phyloP scores from a whole-genome alignment of 1,140 invertebrate species.

The Colletes latitarsis region DNA sequence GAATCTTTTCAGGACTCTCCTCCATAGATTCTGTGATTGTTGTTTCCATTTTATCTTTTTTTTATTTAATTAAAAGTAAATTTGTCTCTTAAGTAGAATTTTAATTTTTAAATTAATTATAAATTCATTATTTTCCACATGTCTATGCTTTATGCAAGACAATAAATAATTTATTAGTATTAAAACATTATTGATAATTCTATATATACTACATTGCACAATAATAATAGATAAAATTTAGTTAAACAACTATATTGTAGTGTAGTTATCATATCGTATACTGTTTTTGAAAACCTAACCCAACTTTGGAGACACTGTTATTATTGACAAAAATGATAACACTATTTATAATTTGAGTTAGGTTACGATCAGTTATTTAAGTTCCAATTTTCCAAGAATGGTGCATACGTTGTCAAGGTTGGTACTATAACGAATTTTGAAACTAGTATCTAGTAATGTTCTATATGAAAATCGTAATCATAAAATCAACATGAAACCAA shows the following conservation, averaged over 20 bases:
- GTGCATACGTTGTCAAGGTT: not conserved
- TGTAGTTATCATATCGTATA: not conserved
- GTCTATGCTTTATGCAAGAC: not conserved
- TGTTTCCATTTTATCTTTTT: constrained; percentile 64
- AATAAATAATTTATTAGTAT: not conserved
- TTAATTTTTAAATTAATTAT: not conserved
- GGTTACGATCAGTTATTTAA: not conserved
- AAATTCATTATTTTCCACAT: not conserved
- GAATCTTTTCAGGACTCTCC: constrained; percentile 65
- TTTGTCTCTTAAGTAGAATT: constrained; percentile 1
- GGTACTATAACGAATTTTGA: constrained; percentile 3
- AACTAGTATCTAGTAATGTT: not conserved
- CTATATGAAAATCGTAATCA: not conserved
- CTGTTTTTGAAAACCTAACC: constrained; percentile 3
- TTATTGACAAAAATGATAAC: constrained; percentile 1
- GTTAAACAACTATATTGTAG: not conserved
- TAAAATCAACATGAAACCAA: not conserved
- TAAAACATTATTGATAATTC: constrained; percentile 21
- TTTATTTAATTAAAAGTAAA: constrained; percentile 21
- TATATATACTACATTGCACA: constrained; percentile 7
- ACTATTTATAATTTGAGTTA: not conserved
- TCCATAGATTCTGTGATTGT: constrained; percentile 63
- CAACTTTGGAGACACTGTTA: not conserved
- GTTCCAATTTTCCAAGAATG: not conserved
- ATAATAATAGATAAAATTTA: not conserved